These are phyloP conservation scores for Calephelis perditalis DNA, from an alignment of 2,888 invertebrate genomes.

Conservation along the genomic window DNA sequence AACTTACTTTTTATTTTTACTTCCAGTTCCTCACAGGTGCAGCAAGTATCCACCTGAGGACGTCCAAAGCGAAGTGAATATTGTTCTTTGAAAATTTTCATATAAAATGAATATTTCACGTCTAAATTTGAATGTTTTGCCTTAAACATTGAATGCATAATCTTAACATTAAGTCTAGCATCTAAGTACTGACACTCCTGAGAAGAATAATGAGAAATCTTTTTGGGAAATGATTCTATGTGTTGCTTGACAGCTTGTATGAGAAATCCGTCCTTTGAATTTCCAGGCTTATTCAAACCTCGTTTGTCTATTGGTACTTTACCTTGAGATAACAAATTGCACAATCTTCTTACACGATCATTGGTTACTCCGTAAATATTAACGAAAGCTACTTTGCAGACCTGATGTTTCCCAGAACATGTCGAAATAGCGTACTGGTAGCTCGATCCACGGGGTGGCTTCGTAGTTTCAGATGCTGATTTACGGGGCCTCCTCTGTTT, in stretches of 20 bases:
- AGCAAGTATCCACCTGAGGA: slow-evolving; percentile 23
- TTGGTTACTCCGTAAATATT: slow-evolving; percentile 19
- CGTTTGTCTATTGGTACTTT: slow-evolving; percentile 20
- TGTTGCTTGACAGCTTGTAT: background rate
- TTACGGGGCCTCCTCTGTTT: no score
- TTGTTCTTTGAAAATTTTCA: slow-evolving; percentile 20
- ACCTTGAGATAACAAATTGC: slow-evolving; percentile 18
- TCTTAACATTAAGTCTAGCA: background rate
- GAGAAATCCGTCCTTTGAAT: background rate
- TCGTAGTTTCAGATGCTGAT: no score
- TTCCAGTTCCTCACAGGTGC: slow-evolving; percentile 17
- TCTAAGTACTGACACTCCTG: no score
- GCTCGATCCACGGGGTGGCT: no score
- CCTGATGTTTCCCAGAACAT: slow-evolving; percentile 7
- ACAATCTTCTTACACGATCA: slow-evolving; percentile 19
- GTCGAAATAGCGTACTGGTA: no score
- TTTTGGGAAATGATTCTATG: background rate
- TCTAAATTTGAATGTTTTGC: no score
- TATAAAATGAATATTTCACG: slow-evolving; percentile 15
- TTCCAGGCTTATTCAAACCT: slow-evolving; percentile 4
- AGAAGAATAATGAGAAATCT: no score
- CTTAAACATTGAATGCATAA: no score
- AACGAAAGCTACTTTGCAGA: slow-evolving; percentile 20
- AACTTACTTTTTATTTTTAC: background rate
- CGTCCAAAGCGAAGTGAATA: slow-evolving; percentile 11